Evolutionary conservation across 2,113 vertebrate species (phyloP).

Genomic region (Elaphurus davidianus): DNA sequence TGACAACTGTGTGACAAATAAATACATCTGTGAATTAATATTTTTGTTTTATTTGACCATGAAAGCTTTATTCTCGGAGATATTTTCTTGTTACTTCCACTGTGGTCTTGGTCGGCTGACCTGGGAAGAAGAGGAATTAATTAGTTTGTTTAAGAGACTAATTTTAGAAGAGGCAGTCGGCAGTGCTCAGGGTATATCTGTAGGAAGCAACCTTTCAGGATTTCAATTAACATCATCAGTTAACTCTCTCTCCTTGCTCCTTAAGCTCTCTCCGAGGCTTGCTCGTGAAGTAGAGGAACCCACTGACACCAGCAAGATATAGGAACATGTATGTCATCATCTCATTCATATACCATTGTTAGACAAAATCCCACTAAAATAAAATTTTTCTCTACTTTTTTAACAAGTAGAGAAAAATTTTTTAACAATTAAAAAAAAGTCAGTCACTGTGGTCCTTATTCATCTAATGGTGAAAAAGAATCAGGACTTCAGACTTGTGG

Average conservation of each 20-base stretch:
- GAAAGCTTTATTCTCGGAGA: background rate
- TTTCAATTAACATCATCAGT: background rate
- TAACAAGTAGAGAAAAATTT: background rate
- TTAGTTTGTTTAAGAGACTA: slow-evolving; percentile 4
- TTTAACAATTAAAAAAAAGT: background rate
- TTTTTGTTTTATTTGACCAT: slow-evolving; percentile 17
- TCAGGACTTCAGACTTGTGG: background rate
- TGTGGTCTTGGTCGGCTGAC: background rate
- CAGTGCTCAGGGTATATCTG: background rate
- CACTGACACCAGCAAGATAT: background rate
- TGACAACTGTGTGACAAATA: background rate
- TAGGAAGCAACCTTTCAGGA: background rate
- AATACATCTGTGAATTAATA: background rate
- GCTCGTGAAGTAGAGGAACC: background rate
- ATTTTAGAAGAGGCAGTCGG: background rate
- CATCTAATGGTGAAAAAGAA: background rate
- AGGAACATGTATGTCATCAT: background rate
- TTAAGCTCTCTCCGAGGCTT: background rate
- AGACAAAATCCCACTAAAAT: background rate
- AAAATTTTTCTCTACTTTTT: background rate
- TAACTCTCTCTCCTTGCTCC: background rate
- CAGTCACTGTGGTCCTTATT: background rate
- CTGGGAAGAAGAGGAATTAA: background rate
- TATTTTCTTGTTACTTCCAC: background rate
- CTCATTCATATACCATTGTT: background rate